phyloP scores from a whole-genome alignment of 2,113 vertebrate genomes.

The Dasypus novemcinctus region DNA sequence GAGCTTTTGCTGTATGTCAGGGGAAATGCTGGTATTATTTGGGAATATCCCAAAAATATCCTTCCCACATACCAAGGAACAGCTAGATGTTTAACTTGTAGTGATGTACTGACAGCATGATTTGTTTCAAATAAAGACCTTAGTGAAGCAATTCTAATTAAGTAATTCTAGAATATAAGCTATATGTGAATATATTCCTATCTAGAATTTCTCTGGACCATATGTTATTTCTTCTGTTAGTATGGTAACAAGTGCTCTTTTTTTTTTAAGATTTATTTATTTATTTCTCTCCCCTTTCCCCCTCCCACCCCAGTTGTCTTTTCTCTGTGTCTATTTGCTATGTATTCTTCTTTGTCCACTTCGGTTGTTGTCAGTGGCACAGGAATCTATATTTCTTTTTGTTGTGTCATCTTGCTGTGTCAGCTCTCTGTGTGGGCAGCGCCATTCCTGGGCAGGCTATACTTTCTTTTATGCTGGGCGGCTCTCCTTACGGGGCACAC shows the following conservation, averaged over 20 bases:
- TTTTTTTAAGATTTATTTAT: too few species aligned
- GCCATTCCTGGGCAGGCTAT: too few species aligned
- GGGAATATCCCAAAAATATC: background rate
- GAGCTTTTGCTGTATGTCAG: background rate
- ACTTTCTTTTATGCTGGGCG: too few species aligned
- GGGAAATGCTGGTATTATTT: background rate
- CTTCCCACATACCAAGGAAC: background rate
- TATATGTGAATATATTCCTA: slow-evolving; percentile 13
- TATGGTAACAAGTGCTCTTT: background rate
- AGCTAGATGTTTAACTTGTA: background rate
- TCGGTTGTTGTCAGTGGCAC: too few species aligned
- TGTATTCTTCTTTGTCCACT: too few species aligned
- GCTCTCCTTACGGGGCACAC: too few species aligned
- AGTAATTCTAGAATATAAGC: background rate
- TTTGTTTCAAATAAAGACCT: slow-evolving; percentile 43
- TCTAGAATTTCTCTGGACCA: background rate
- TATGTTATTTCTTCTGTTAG: slow-evolving; percentile 23
- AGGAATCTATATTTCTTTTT: too few species aligned
- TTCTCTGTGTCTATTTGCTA: too few species aligned
- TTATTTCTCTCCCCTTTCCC: too few species aligned
- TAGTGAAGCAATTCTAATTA: slow-evolving; percentile 12
- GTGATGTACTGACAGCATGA: background rate
- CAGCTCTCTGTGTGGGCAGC: too few species aligned
- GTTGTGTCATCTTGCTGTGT: too few species aligned
- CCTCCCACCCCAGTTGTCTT: too few species aligned